Evolutionary conservation across 1,140 invertebrate genomes (phyloP), one percentile per base, ranked within the genome.

Genomic region (Camponotus vicinus): DNA sequence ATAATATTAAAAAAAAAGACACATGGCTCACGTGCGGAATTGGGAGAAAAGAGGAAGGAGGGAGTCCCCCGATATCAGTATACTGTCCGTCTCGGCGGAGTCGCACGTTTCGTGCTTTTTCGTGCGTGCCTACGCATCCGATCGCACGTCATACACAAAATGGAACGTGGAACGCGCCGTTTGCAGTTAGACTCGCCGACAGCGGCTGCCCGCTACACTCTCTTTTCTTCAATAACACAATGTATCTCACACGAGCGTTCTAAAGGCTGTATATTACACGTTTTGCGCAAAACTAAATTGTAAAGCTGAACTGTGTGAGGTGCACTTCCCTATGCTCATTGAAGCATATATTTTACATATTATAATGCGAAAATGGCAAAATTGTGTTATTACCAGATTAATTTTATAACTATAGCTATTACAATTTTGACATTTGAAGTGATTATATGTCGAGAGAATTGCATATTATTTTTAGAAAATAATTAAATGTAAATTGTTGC

Each of bases 11-110:
- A 77, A 86, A 82, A 27, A 86, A 88, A 76, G 89, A 88, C 92
- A 92, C 92, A 91, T 93, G 93, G 89, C 93, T 92, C 92, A 93
- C 93, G 93, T 92, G 93, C 92, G 89, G 92, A 93, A 93, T 93
- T 93, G 86, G 84, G 66, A 89, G 63, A 90, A 93, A 92, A 91
- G 27, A 27, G 90, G 49, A 85, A 59, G 69, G 86, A 92, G 79
- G 76, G 34, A 59, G 78, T 6, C 13, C 32, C 55, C 6, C 49
- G 45, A 61, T 83, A 73, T 75, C 79, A 45, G 61, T 52, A 52
- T 82, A 82, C 79, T 52, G 57, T 73, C 40, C 79, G 66, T 61
- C 64, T 59, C 55, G 70, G 55, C 32, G 79, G 83, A 88, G 70
- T 86, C 86, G 79, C 90, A 89, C 89, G 90, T 57, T 64, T 78